Base-by-base conservation (phyloP, 2,113 vertebrate genomes). In the Eulacestoma nigropectus region DNA sequence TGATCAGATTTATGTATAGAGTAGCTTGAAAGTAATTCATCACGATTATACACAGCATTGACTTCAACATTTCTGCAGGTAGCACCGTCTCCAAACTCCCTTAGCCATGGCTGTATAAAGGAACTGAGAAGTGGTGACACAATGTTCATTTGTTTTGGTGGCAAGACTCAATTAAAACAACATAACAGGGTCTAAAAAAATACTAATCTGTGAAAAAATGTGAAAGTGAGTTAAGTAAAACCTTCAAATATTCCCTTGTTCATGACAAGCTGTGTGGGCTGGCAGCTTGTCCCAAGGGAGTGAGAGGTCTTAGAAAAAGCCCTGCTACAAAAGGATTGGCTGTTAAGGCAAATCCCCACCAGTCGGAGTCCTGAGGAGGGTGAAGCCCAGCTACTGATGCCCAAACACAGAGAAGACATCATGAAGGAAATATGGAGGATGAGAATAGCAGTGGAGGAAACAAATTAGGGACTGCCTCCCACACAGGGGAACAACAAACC, bases 131-230 rank as follows among this genome's bases (percentile, higher is more conserved):
- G 46, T 49, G 44, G 73, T 70, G 76, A 69, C 93, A 47, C 67
- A 89, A 85, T 57, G n/a, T 96, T 91, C 72, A 63, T 93, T 96
- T 96, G 90, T 96, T 80, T 93, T 79, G 67, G 76, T 89, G 89
- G 81, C 78, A 77, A 70, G 74, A 84, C 42, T 90, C 91, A 79
- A 94, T 94, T 87, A 95, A 93, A 95, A 95, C 81, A 96, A 88
- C 82, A 65, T 80, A 90, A 93, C 64, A 0, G 42, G 17, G 56
- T 90, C 94, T 91, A 75, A 93, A 95, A 94, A 95, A 70, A 87
- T 87, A 95, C 70, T 89, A 87, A 96, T 92, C 87, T 90, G 65
- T 90, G 41, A 93, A 96, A 95, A 95, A 92, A 89, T 9, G 23
- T 41, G 82, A 79, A 90, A 76, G 78, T 11, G 82, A 95, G 89